Conservation (phyloP, 2,888 invertebrate genomes). For the Ceramica pisi region DNA sequence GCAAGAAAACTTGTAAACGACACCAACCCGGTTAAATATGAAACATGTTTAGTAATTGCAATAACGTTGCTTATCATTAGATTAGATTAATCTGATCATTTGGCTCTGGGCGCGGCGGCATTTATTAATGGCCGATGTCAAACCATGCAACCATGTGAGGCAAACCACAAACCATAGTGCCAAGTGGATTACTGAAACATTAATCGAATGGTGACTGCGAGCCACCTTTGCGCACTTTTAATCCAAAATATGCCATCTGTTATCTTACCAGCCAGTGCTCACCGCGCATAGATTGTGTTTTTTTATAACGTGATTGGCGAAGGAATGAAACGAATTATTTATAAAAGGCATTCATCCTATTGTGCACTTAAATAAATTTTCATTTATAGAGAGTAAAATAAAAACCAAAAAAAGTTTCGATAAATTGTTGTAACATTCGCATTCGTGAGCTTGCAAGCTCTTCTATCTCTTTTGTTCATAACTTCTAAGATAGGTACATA, state of each 20-base stretch:
- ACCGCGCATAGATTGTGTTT: conserved; percentile 9
- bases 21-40: conserved; percentile 48
- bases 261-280: conserved; percentile 15
- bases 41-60: conserved; percentile 66
- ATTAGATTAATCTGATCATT: conserved; percentile 64
- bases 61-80: conserved; percentile 61
- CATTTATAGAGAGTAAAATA: background rate
- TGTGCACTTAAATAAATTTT: conserved; percentile 13
- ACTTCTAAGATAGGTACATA: background rate
- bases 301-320: conserved; percentile 16
- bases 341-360: conserved; percentile 34
- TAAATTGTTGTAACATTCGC: background rate
- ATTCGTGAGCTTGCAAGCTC: background rate
- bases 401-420: background rate
- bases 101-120: conserved; percentile 30
- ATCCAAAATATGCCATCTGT: conserved; percentile 46
- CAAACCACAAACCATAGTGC: conserved; percentile 19
- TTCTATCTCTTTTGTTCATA: background rate
- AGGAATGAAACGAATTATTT: conserved; percentile 43
- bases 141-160: too few relatives aligned
- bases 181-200: conserved; percentile 39
- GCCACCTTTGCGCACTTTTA: conserved; percentile 18
- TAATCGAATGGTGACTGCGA: conserved; percentile 40
- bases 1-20: conserved; percentile 30
- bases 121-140: conserved; percentile 51